Conservation (phyloP, 2,113 vertebrate species). For the Lucifuga dentata region DNA sequence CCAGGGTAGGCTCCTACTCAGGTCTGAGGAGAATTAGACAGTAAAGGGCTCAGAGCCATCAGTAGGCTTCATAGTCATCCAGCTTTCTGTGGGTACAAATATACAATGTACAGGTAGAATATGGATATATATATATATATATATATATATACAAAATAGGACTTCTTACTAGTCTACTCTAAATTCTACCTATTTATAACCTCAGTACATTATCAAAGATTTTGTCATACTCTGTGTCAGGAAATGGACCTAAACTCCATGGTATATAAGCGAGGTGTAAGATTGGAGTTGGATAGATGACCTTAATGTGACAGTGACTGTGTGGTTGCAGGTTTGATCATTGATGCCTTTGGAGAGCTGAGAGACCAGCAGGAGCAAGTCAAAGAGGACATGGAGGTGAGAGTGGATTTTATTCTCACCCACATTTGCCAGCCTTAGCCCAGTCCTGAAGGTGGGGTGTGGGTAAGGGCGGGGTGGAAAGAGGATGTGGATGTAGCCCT, state of each 20-base stretch:
- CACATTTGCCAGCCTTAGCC: no score
- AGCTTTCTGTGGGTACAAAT: no score
- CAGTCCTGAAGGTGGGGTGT: not conserved
- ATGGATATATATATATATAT: no score
- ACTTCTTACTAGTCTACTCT: no score
- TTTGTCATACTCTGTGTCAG: no score
- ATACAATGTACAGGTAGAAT: no score
- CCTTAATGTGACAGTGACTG: no score
- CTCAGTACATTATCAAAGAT: not conserved
- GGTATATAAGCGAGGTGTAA: not conserved
- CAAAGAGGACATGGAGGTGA: slow-evolving; percentile 99
- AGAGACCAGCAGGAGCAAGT: slow-evolving; percentile 99
- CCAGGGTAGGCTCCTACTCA: slow-evolving; percentile 89
- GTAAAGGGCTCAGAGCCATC: no score
- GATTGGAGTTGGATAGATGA: not conserved
- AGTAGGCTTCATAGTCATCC: no score
- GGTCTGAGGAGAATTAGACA: no score
- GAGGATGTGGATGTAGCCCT: not conserved
- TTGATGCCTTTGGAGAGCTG: slow-evolving; percentile 97
- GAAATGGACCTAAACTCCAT: not conserved
- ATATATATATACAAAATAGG: no score
- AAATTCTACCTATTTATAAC: not conserved
- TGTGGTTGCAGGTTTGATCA: slow-evolving; percentile 90
- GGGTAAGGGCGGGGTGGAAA: not conserved
- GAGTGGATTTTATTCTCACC: slow-evolving; percentile 21